Conservation (phyloP, 2,888 invertebrate species). For the Cosmia trapezina region DNA sequence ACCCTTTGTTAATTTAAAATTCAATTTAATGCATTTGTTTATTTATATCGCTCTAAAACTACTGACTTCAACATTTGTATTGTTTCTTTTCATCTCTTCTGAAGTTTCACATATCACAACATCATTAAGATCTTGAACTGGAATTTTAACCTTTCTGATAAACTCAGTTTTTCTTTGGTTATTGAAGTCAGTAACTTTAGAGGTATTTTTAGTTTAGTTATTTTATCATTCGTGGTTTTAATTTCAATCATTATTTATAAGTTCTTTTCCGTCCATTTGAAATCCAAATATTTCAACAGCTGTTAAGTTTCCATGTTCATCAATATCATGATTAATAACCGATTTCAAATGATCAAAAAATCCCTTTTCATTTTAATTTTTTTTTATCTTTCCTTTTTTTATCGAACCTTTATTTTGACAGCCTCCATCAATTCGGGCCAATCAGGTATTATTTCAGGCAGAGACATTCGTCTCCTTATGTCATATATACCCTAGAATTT, state of each 20-base stretch:
- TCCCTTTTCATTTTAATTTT: slow-evolving; percentile 72
- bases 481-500: slow-evolving; percentile 92
- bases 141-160: background rate
- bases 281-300: slow-evolving; percentile 41
- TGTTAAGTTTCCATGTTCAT: background rate
- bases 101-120: too few relatives aligned
- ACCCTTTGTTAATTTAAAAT: slow-evolving; percentile 85
- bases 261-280: slow-evolving; percentile 76
- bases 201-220: slow-evolving; percentile 79
- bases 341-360: slow-evolving; percentile 77
- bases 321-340: background rate
- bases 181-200: slow-evolving; percentile 74
- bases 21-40: slow-evolving; percentile 83
- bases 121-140: too few relatives aligned
- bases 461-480: slow-evolving; percentile 92
- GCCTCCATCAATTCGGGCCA: slow-evolving; percentile 93
- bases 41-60: slow-evolving; percentile 81
- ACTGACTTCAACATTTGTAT: slow-evolving; percentile 63
- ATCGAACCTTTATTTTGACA: slow-evolving; percentile 93
- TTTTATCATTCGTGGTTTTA: slow-evolving; percentile 81
- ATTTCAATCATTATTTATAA: slow-evolving; percentile 85
- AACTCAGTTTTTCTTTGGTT: background rate
- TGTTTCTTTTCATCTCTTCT: background rate
- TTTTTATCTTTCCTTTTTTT: slow-evolving; percentile 82
- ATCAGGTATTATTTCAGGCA: slow-evolving; percentile 94